Evolutionary conservation across 2,113 vertebrate genomes (phyloP), one percentile per base, ranked within the genome.

Genomic region (Corydoras sp.): DNA sequence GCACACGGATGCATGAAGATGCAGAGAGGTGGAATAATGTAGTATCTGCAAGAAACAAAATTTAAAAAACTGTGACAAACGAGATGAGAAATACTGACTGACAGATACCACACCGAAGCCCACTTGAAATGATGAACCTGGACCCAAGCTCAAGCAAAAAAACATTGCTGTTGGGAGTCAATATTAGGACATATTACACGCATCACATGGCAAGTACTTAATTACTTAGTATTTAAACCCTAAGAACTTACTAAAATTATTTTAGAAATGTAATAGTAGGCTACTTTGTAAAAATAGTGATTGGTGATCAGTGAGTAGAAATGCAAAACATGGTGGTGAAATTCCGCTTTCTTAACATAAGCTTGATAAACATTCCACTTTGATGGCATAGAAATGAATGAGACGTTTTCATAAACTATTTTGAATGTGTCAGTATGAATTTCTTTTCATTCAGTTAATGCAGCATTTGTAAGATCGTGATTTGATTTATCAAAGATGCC

Each of bases 21-120:
- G 59, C 56, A 58, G 71, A 71, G 54, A 50, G 58, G 70, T n/a
- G 18, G 63, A 67, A 73, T 55, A 64, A 64, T 67, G 60, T 69
- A 68, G 66, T 7, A 68, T 58, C 58, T 30, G n/a, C 62, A 49
- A 69, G 58, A 66, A 53, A 61, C 66, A 51, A 69, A 60, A 55
- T 14, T 6, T 30, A 68, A 68, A 76, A 79, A 76, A 66, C 66
- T 70, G 66, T 75, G 66, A 70, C 65, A 70, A 76, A 76, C 71
- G 14, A 62, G 63, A 76, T 74, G 74, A 76, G 58, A 74, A 76
- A 74, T 76, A 63, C 68, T 76, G 74, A 76, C 51, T 76, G 75
- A 80, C 78, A 80, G 71, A 13, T 32, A 64, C 64, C 67, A 54
- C 70, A 75, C 12, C 32, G 59, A 63, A 49, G 54, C 59, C 53